These are phyloP conservation scores for Andrena praecox DNA, from an alignment of 2,888 invertebrate genomes.

Conservation along the genomic window DNA sequence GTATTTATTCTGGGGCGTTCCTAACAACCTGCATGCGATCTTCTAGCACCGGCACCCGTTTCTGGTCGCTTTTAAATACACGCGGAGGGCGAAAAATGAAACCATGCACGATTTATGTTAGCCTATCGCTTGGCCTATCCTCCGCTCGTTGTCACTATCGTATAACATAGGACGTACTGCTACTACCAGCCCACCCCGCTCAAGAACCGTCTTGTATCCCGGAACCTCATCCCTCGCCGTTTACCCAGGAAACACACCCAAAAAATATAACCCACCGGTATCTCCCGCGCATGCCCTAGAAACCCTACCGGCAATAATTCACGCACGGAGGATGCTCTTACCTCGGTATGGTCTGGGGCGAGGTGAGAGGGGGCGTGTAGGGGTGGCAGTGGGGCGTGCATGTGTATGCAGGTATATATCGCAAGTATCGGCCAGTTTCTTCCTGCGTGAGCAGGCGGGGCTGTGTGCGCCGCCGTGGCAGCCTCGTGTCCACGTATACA, in stretches of 20 bases:
- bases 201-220: constrained; percentile 40
- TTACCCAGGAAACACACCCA: constrained; percentile 59
- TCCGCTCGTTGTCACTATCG: constrained; percentile 56
- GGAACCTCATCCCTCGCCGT: constrained; percentile 45
- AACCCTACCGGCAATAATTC: constrained; percentile 77
- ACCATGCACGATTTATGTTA: constrained; percentile 71
- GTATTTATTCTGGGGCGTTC: no score
- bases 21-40: background rate
- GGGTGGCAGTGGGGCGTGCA: constrained; percentile 22
- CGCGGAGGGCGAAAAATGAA: constrained; percentile 53
- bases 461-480: constrained; percentile 22
- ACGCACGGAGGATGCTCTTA: constrained; percentile 75
- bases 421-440: constrained; percentile 61
- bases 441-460: constrained; percentile 32
- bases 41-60: constrained; percentile 5
- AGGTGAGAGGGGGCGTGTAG: constrained; percentile 24
- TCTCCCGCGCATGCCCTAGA: constrained; percentile 72
- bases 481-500: constrained; percentile 60
- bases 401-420: constrained; percentile 35
- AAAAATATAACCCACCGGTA: constrained; percentile 68
- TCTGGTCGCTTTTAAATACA: constrained; percentile 1
- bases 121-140: constrained; percentile 50
- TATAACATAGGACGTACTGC: constrained; percentile 22
- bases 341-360: constrained; percentile 55
- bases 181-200: constrained; percentile 25